Evolutionary conservation across 2,888 invertebrate species (phyloP).

Genomic region (Acleris sparsana): DNA sequence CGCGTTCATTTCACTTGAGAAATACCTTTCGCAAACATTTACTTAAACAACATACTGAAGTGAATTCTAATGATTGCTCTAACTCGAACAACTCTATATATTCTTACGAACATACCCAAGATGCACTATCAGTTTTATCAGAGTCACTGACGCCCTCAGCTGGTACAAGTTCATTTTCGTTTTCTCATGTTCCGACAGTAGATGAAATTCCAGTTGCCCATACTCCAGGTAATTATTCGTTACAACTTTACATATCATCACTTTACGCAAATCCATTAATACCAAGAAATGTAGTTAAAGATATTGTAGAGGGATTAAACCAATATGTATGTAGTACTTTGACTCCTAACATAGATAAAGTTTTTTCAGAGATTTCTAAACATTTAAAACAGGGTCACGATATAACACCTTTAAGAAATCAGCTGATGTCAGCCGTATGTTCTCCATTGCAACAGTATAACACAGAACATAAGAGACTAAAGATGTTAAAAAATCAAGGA

Average conservation of each 20-base stretch:
- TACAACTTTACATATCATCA: slow-evolving; percentile 14
- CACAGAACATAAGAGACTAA: slow-evolving; percentile 1
- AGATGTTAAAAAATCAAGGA: not conserved
- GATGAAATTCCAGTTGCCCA: not conserved
- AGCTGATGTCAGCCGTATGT: not conserved
- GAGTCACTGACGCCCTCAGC: too few relatives aligned
- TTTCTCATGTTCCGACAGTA: not conserved
- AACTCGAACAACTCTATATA: too few relatives aligned
- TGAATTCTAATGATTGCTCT: too few relatives aligned
- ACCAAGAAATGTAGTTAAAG: slow-evolving; percentile 31
- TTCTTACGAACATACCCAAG: too few relatives aligned
- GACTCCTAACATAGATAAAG: not conserved
- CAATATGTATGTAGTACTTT: slow-evolving; percentile 2
- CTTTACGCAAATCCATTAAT: slow-evolving; percentile 32
- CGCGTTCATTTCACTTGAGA: slow-evolving; percentile 30
- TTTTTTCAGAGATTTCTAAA: slow-evolving; percentile 5
- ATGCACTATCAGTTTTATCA: too few relatives aligned
- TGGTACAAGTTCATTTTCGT: too few relatives aligned
- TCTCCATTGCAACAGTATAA: not conserved
- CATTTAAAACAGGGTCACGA: not conserved
- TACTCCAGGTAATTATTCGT: slow-evolving; percentile 4
- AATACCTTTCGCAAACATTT: slow-evolving; percentile 34
- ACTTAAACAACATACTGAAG: not conserved
- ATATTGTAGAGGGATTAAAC: slow-evolving; percentile 3
- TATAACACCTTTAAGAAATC: not conserved